These are phyloP conservation scores for Cotesia chilonis DNA, from an alignment of 1,140 invertebrate genomes.

Conservation along the genomic window DNA sequence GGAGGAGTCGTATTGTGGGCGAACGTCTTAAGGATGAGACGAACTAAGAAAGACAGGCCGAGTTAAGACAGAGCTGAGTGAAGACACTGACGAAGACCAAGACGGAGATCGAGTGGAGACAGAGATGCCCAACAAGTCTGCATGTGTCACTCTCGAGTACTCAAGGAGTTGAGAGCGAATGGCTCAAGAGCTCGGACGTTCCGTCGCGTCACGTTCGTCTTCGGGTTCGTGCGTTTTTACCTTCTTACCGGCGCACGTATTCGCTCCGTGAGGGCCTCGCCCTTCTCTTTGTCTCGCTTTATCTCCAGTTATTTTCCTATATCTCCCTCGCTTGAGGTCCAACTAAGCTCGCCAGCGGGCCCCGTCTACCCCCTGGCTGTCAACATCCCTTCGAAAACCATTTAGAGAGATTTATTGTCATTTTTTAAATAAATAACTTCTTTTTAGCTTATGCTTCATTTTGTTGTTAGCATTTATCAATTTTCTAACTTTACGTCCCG, in stretches of 20 bases:
- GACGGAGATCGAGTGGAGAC: slow-evolving; percentile 2
- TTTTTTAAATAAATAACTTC: neutral
- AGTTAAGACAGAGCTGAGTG: slow-evolving; percentile 15
- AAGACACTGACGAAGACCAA: neutral
- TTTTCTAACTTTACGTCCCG: too few species aligned
- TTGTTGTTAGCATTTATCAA: too few species aligned
- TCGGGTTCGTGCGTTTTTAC: slow-evolving; percentile 42
- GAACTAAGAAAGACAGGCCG: slow-evolving; percentile 32
- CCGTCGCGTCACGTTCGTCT: slow-evolving; percentile 41
- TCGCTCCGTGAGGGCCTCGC: slow-evolving; percentile 42
- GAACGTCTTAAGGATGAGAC: slow-evolving; percentile 22
- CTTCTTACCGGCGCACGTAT: slow-evolving; percentile 42
- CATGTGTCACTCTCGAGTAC: slow-evolving; percentile 22
- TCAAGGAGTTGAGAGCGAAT: neutral
- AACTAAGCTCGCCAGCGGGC: neutral
- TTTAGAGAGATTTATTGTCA: slow-evolving; percentile 35
- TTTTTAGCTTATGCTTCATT: too few species aligned
- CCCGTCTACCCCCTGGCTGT: slow-evolving; percentile 35
- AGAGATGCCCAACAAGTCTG: slow-evolving; percentile 15
- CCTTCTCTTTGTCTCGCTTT: slow-evolving; percentile 29
- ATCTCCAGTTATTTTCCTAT: slow-evolving; percentile 22
- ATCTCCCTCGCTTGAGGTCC: slow-evolving; percentile 29
- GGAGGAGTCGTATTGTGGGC: slow-evolving; percentile 40
- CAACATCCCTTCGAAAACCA: slow-evolving; percentile 40
- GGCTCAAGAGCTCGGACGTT: slow-evolving; percentile 36